Base-by-base conservation (phyloP, 2,797 vertebrate species). In the Aeoliscus strigatus region DNA sequence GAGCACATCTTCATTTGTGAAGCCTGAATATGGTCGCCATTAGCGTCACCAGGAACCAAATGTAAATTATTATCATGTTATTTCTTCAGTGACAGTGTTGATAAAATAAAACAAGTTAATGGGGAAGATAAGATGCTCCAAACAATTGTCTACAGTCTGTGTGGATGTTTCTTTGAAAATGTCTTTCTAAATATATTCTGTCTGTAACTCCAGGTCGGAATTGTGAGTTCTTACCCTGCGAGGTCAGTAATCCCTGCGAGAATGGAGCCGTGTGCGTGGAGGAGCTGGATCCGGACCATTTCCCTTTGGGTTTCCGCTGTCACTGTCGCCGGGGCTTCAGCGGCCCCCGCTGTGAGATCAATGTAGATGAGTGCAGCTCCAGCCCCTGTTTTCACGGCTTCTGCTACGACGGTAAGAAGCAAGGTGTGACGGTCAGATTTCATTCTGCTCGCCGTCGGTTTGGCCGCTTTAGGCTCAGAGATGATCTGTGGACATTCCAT, bases 291-390 rank as follows among this genome's bases (percentile, higher is more conserved):
- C 70, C 82, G 51, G 65, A 84, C 23, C 38, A 42, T 64, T 91
- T 89, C 72, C 85, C 87, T 66, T 76, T 82, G 59, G 89, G 88
- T 53, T 91, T 91, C 73, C 85, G 84, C 50, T 91, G 90, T 65
- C 85, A 65, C 44, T 90, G 90, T 66, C 62, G 29, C 36, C 77
- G 65, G 35, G 91, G 87, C 45, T 93, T 90, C 75, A 39, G 79
- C 7, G 89, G 85, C n/a, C 84, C 87, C 16, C 80, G 77, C 66
- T 91, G 90, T 68, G 92, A 94, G 81, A 82, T 89, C 85, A 90
- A 85, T 67, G 78, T 89, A 75, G 85, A 90, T 27, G 90, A 92
- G 75, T 91, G 89, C 80, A 79, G 69, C 49, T 90, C 89, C 49
- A 86, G 59, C 75, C 88, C 91, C 70, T 90, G 88, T 72, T 63